Evolutionary conservation across 2,113 vertebrate genomes (phyloP).

Genomic region (Shinisaurus crocodilurus): DNA sequence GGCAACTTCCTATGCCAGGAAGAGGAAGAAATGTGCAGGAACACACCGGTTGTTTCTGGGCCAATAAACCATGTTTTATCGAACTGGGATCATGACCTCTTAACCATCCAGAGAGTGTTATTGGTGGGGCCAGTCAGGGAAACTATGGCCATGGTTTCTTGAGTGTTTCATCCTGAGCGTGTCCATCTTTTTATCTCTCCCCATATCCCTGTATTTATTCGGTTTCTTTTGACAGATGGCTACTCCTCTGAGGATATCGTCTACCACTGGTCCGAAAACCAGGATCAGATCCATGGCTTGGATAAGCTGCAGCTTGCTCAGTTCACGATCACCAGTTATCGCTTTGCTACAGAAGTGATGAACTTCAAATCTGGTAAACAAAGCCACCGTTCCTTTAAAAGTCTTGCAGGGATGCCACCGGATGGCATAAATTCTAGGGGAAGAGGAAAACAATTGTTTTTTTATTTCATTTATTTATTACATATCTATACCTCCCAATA

Average conservation of each 20-base stretch:
- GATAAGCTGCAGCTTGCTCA: slow-evolving; percentile 96
- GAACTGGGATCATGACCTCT: too few species aligned
- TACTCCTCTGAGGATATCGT: slow-evolving; percentile 97
- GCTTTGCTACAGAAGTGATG: slow-evolving; percentile 91
- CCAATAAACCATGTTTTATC: too few species aligned
- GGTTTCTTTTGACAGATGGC: slow-evolving; percentile 82
- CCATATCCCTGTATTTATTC: slow-evolving; percentile 34
- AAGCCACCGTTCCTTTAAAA: slow-evolving; percentile 16
- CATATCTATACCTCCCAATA: too few species aligned
- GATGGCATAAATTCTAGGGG: too few species aligned
- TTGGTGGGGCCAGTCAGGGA: background rate
- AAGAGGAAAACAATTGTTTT: background rate
- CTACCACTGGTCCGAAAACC: slow-evolving; percentile 97
- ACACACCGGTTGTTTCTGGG: too few species aligned
- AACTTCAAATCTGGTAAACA: slow-evolving; percentile 95
- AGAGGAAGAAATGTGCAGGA: too few species aligned
- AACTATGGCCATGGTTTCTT: background rate
- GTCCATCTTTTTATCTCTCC: slow-evolving; percentile 30
- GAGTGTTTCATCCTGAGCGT: slow-evolving; percentile 4
- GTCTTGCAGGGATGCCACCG: background rate
- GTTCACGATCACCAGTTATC: slow-evolving; percentile 95
- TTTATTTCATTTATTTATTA: too few species aligned
- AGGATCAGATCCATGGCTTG: slow-evolving; percentile 92
- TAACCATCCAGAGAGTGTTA: too few species aligned
- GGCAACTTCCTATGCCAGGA: too few species aligned